phyloP scores from a whole-genome alignment of 1,140 invertebrate genomes.

The Paramacrobiotus metropolitanus region DNA sequence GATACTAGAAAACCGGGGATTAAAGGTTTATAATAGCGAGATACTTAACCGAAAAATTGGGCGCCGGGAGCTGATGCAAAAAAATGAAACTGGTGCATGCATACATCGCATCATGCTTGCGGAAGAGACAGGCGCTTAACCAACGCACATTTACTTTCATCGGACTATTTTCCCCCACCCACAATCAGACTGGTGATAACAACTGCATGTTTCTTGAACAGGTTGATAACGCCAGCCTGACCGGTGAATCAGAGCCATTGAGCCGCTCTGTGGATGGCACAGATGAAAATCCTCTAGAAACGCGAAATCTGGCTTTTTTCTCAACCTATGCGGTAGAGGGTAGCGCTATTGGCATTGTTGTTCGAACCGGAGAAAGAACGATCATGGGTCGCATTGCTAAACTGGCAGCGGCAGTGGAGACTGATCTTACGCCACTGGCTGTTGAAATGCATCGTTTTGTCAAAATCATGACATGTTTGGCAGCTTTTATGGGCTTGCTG shows the following conservation, averaged over 20 bases:
- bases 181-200: not conserved
- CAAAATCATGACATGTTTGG: not conserved
- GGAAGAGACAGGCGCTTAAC: not conserved
- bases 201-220: constrained; percentile 7
- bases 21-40: not conserved
- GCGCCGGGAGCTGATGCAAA: no score
- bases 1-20: not conserved
- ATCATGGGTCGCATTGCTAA: not conserved
- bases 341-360: constrained; percentile 18
- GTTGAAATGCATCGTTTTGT: not conserved
- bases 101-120: not conserved
- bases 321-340: constrained; percentile 10
- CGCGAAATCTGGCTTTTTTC: constrained; percentile 1
- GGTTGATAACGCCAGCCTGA: constrained; percentile 13
- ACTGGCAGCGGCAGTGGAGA: not conserved
- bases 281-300: not conserved
- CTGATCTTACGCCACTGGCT: not conserved
- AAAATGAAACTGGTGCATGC: not conserved
- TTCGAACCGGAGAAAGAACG: constrained; percentile 19
- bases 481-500: not conserved
- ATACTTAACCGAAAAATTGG: no score
- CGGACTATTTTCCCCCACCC: not conserved
- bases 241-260: constrained; percentile 13
- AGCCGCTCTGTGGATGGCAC: not conserved
- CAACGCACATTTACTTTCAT: not conserved